Base-by-base conservation (phyloP, 1,140 invertebrate species). In the Drosophila grimshawi region DNA sequence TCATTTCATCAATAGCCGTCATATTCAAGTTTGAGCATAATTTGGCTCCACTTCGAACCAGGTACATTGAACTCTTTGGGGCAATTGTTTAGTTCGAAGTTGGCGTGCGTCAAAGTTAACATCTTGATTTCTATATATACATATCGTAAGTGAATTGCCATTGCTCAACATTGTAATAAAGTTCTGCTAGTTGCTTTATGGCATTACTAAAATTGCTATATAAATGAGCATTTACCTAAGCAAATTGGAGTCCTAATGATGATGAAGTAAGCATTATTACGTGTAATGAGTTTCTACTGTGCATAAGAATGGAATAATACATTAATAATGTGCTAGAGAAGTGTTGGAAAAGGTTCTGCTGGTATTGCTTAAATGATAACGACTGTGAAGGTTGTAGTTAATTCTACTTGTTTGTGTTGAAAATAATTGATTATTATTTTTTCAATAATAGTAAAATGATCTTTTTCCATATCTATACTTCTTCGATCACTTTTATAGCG, bases 1-100 rank as follows among this genome's bases (percentile, higher is more conserved):
- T 60, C 41, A 78, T 41, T 52, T 48, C 57, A 60, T 60, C 77
- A 76, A 73, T 80, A 69, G 39, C 39, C 39, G 6, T 45, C 35
- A 32, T 56, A 52, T 45, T 71, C 41, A 10, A 59, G 48, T 59
- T 59, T 59, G 30, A 46, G 45, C 43, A 59, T 59, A 43, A 48
- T 56, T 56, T 11, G 30, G 37, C 55, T 63, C 3, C 29, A 48
- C 19, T 61, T 39, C 11, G 59, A 51, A n/a, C 35, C 29, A 33
- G 64, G 51, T 62, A 10, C 67, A 76, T 53, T 71, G 55, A 76
- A 65, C 69, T 53, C 6, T 29, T 27, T 19, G 19, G 19, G 19
- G 1, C 11, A 43, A 57, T n/a, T 35, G 35, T 45, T 57, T 19
- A 19, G 7, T 41, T 51, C 19, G 19, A 19, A 19, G 8, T 27